These are phyloP conservation scores for Corydoras sp. DNA, from an alignment of 2,113 vertebrate genomes.

Conservation along the genomic window DNA sequence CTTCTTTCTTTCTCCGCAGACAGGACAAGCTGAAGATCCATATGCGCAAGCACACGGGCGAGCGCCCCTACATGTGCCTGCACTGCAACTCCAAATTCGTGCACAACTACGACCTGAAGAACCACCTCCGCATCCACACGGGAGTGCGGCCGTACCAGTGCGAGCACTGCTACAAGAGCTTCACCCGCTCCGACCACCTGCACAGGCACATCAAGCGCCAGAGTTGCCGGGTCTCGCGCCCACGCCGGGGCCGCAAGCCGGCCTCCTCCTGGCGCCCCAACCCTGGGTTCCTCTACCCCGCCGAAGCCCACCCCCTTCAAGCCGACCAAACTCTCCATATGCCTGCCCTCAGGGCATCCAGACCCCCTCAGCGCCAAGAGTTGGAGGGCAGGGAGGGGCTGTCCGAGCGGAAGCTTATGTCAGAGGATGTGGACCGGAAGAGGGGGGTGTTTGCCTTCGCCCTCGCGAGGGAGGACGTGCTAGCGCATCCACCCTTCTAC, in stretches of 20 bases:
- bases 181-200: constrained; percentile 94
- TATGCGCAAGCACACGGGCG: constrained; percentile 97
- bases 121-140: constrained; percentile 97
- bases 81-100: constrained; percentile 98
- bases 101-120: constrained; percentile 99
- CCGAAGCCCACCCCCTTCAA: constrained; percentile 44
- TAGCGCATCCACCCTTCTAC: constrained; percentile 80
- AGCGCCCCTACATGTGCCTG: constrained; percentile 94
- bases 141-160: constrained; percentile 96
- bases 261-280: constrained; percentile 76
- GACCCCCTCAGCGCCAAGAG: constrained; percentile 67
- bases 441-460: constrained; percentile 82
- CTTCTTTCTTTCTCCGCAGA: constrained; percentile 60
- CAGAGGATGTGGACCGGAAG: constrained; percentile 77
- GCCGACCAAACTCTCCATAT: constrained; percentile 65
- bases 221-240: constrained; percentile 85
- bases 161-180: constrained; percentile 98
- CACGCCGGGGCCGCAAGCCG: constrained; percentile 82
- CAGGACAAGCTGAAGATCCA: constrained; percentile 99
- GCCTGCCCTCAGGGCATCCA: constrained; percentile 53
- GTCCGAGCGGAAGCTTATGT: constrained; percentile 66
- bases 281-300: constrained; percentile 72
- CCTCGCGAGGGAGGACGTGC: constrained; percentile 78
- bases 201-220: constrained; percentile 95
- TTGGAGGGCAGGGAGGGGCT: constrained; percentile 74